Percentiles rank a stretch among this genome's conserved stretches.
phyloP scores from a whole-genome alignment of 2,888 invertebrate species.

The Apotomis betuletana region DNA sequence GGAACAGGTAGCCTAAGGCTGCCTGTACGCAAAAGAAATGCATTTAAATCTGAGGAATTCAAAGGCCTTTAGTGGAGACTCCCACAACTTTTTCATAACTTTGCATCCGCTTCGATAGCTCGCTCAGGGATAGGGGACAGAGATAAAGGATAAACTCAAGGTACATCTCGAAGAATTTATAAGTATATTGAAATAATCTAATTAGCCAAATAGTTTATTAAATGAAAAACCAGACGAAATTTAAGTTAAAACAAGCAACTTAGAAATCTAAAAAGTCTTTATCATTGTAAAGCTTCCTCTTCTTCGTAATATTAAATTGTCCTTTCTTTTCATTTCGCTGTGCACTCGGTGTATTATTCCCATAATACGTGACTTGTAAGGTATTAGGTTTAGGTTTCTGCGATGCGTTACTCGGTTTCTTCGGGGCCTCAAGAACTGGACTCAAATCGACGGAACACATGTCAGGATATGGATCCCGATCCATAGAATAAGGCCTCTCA shows the following conservation, averaged over 20 bases:
- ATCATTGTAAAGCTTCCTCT: slow-evolving; percentile 73
- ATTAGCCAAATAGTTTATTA: no score
- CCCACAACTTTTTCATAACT: no score
- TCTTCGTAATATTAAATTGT: slow-evolving; percentile 72
- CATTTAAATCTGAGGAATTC: no score
- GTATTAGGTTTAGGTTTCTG: slow-evolving; percentile 50
- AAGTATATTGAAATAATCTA: no score
- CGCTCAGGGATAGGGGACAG: no score
- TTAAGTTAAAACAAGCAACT: slow-evolving; percentile 32
- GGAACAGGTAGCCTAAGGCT: no score
- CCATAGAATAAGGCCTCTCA: slow-evolving; percentile 71
- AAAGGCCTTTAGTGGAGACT: no score
- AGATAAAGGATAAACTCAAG: no score
- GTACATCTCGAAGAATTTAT: no score
- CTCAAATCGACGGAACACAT: slow-evolving; percentile 51
- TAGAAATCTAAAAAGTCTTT: slow-evolving; percentile 73
- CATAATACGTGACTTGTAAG: slow-evolving; percentile 70
- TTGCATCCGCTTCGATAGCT: no score
- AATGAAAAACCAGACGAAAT: no score
- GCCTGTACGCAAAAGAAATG: no score
- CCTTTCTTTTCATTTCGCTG: slow-evolving; percentile 65
- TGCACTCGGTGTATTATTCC: slow-evolving; percentile 53
- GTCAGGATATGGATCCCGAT: slow-evolving; percentile 55
- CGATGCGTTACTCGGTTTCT: slow-evolving; percentile 37
- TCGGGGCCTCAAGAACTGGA: slow-evolving; percentile 52